phyloP scores from a whole-genome alignment of 2,888 invertebrate species.

The Cyclophora albipunctata region DNA sequence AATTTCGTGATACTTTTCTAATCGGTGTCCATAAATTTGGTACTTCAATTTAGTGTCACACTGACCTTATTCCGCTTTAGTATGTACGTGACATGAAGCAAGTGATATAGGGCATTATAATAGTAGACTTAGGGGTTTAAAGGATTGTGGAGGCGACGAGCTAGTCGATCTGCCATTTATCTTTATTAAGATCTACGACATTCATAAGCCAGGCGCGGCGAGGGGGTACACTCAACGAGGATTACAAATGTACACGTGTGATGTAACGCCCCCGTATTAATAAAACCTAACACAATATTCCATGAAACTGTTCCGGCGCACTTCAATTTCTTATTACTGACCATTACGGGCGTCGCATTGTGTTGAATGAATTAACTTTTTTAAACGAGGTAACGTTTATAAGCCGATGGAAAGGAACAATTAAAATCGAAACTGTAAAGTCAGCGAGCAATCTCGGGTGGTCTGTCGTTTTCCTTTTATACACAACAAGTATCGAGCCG shows the following conservation, averaged over 20 bases:
- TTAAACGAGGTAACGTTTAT: conserved; percentile 11
- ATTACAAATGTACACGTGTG: conserved; percentile 31
- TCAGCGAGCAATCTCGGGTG: conserved; percentile 37
- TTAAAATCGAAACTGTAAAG: conserved; percentile 30
- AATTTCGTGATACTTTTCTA: conserved; percentile 26
- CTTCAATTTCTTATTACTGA: too few relatives aligned
- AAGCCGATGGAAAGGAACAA: conserved; percentile 13
- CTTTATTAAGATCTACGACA: conserved; percentile 48
- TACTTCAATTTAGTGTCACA: conserved; percentile 24
- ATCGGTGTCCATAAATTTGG: conserved; percentile 29
- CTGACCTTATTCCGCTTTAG: conserved; percentile 32
- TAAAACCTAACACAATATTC: conserved; percentile 10
- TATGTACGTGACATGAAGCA: conserved; percentile 15
- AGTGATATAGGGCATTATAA: conserved; percentile 26
- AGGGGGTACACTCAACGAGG: conserved; percentile 33
- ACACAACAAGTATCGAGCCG: conserved; percentile 29
- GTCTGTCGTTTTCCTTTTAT: conserved; percentile 35
- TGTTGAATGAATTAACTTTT: conserved; percentile 3
- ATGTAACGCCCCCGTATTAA: conserved; percentile 20
- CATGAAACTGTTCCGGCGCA: neutral
- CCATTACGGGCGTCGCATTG: neutral
- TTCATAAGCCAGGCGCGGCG: conserved; percentile 31
- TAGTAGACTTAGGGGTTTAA: conserved; percentile 33
- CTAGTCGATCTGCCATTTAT: conserved; percentile 44
- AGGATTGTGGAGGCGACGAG: conserved; percentile 24